Evolutionary conservation across 2,113 vertebrate species (phyloP).

Genomic region (Poecilia latipinna): DNA sequence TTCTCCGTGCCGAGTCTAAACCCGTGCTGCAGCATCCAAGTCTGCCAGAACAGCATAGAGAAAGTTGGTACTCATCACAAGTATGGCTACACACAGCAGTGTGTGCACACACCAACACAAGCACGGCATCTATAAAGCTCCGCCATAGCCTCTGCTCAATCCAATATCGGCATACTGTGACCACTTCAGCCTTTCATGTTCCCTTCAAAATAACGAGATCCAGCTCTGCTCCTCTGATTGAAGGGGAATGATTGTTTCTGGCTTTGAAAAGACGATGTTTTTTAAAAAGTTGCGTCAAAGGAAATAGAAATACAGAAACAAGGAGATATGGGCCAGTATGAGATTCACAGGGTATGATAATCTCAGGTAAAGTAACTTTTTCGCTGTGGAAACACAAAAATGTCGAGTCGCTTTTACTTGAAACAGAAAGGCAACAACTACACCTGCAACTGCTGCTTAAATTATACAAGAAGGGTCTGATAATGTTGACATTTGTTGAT

Average conservation of each 20-base stretch:
- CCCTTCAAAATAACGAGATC: conserved; percentile 70
- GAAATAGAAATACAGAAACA: conserved; percentile 5
- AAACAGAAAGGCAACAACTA: neutral
- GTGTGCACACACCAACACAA: conserved; percentile 40
- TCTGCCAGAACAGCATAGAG: conserved; percentile 32
- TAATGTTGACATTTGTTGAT: neutral
- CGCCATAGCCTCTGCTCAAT: conserved; percentile 55
- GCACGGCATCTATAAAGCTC: conserved; percentile 43
- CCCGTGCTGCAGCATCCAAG: conserved; percentile 25
- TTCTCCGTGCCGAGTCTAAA: conserved; percentile 43
- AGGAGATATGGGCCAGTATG: neutral
- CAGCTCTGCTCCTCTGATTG: conserved; percentile 64
- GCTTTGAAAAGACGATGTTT: conserved; percentile 64
- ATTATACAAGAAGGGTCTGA: neutral
- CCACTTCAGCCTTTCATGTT: conserved; percentile 77
- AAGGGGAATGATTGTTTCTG: conserved; percentile 72
- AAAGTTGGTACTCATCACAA: conserved; percentile 29
- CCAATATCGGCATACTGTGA: conserved; percentile 69
- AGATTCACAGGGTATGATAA: neutral
- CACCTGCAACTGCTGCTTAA: neutral
- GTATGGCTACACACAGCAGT: conserved; percentile 1
- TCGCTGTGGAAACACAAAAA: no score
- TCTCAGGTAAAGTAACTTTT: neutral
- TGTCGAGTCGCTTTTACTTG: no score
- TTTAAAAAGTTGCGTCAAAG: conserved; percentile 6